Evolutionary conservation across 1,140 invertebrate genomes (phyloP).

Genomic region (Lepidostoma basale): DNA sequence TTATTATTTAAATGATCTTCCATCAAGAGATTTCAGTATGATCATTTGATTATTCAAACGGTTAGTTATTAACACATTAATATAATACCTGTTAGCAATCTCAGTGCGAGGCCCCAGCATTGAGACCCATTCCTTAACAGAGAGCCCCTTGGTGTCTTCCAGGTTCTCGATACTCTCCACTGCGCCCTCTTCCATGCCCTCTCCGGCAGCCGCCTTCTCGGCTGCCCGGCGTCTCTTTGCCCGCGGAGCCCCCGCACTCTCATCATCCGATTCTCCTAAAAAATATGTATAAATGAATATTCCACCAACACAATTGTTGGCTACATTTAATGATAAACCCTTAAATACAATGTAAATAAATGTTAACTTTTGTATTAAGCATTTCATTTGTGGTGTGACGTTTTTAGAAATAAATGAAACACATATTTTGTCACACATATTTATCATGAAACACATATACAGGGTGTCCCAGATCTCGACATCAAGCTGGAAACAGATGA

Average conservation of each 20-base stretch:
- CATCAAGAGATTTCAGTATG: too few relatives aligned
- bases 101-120: constrained; percentile 96
- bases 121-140: constrained; percentile 93
- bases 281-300: constrained; percentile 43
- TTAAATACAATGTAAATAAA: too few relatives aligned
- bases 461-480: too few relatives aligned
- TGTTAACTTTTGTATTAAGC: too few relatives aligned
- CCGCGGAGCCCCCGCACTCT: constrained; percentile 61
- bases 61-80: too few relatives aligned
- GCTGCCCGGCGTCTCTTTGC: constrained; percentile 79
- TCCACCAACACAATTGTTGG: not conserved
- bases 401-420: too few relatives aligned
- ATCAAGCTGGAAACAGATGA: too few relatives aligned
- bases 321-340: not conserved
- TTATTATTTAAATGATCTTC: too few relatives aligned
- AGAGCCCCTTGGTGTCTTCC: constrained; percentile 93
- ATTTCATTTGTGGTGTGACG: too few relatives aligned
- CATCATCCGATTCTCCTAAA: constrained; percentile 75
- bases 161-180: constrained; percentile 98
- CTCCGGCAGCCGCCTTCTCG: constrained; percentile 74
- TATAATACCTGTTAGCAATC: constrained; percentile 87
- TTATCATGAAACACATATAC: too few relatives aligned
- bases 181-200: constrained; percentile 78
- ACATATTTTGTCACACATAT: too few relatives aligned
- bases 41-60: too few relatives aligned